Evolutionary conservation across 2,888 invertebrate species (phyloP), one percentile per base, ranked within the genome.

Genomic region (Ptilodon capucinus): DNA sequence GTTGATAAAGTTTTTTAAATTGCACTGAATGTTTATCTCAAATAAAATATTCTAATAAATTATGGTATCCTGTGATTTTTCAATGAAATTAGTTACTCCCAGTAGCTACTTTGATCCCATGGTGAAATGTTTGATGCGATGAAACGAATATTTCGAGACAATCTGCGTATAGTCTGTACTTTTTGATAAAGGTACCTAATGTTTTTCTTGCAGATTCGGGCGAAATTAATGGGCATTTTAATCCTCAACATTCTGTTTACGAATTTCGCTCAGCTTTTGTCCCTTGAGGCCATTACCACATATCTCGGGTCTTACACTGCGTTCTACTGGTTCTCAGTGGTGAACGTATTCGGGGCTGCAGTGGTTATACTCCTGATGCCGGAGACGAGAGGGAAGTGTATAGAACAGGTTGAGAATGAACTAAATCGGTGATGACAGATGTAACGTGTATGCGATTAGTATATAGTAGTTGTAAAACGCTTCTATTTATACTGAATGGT

Each of bases 321-420:
- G 1, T 86, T 83, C 61, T 79, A 73, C 60, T 42, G 70, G 8
- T 86, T 76, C 51, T 66, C 76, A 4, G 57, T 46, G 0, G 60
- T 78, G n/a, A 80, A 81, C 54, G 32, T 78, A 4, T 30, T 70
- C 0, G 75, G 80, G 0, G 63, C 68, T 16, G 13, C 79, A 14
- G 69, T 77, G 35, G 66, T 70, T 13, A 40, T 76, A n/a, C 40
- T 79, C 18, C 59, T 68, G 18, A 58, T 86, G n/a, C 86, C 85
- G 0, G 86, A 88, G 54, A 87, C 86, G 0, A 85, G 74, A 50
- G 83, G 82, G 1, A 79, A 74, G 50, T 70, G 65, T 21, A 64
- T 81, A 4, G 40, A 40, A 16, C 25, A 40, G 21, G 21, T 40
- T 25, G 40, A 40, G 16, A 25, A 25, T 9, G 40, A 40, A n/a